These are phyloP conservation scores for Sebastes alutus DNA, from an alignment of 2,797 vertebrate species.

Conservation along the genomic window DNA sequence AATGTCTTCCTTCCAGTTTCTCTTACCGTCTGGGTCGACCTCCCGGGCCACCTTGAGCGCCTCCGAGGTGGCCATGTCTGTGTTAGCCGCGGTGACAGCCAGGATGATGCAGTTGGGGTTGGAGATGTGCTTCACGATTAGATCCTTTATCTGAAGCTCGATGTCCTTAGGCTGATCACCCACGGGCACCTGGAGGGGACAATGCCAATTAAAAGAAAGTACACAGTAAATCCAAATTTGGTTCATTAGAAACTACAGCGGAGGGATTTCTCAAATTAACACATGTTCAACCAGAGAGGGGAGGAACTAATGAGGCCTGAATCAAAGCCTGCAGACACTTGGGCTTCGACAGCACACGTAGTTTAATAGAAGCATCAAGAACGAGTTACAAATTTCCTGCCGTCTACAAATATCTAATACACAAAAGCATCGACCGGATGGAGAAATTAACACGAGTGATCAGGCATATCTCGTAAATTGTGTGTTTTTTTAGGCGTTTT, in stretches of 20 bases:
- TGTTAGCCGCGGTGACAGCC: constrained; percentile 97
- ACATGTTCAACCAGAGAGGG: constrained; percentile 22
- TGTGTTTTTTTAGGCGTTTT: not conserved
- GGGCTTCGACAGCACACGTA: not conserved
- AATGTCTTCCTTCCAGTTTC: not conserved
- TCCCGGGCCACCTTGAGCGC: constrained; percentile 97
- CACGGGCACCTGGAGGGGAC: constrained; percentile 89
- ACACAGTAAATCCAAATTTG: not conserved
- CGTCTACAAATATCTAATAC: not conserved
- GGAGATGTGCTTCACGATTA: constrained; percentile 96
- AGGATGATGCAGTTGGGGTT: constrained; percentile 99
- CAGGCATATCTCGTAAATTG: not conserved
- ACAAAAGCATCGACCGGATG: not conserved
- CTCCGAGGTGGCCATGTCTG: constrained; percentile 99
- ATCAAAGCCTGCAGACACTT: constrained; percentile 33
- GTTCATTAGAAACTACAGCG: constrained; percentile 13
- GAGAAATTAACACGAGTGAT: constrained; percentile 6
- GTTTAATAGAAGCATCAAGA: constrained; percentile 4
- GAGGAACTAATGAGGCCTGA: constrained; percentile 46
- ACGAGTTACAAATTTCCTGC: not conserved
- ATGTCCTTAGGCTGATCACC: constrained; percentile 98
- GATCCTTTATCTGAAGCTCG: constrained; percentile 95
- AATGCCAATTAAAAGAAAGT: constrained; percentile 25
- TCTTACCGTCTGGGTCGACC: constrained; percentile 93
- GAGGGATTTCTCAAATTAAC: constrained; percentile 23